A percentile compares a stretch with the other conserved stretches of the same genome.
Evolutionary conservation across 2,113 vertebrate species (phyloP).

Genomic region (Rhadina sibilatrix): DNA sequence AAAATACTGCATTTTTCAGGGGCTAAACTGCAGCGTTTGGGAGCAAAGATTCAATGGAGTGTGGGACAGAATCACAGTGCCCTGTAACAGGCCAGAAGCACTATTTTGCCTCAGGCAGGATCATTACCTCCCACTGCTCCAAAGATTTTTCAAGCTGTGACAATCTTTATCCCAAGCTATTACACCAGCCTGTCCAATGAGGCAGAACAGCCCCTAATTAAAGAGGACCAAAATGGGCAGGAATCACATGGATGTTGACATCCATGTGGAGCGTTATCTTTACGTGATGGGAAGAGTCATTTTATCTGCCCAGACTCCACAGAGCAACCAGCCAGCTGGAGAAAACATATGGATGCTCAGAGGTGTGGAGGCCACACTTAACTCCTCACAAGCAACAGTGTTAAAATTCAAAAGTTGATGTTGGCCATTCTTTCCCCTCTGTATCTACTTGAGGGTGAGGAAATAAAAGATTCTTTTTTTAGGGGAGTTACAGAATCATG

Average conservation of each 20-base stretch:
- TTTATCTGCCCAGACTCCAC: background rate
- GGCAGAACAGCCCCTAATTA: conserved; percentile 34
- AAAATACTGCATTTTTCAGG: conserved; percentile 17
- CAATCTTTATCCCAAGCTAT: conserved; percentile 33
- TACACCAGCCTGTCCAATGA: conserved; percentile 21
- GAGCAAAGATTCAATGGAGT: background rate
- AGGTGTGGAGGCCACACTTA: background rate
- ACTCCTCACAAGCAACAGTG: background rate
- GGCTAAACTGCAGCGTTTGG: background rate
- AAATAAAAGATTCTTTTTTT: background rate
- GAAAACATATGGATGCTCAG: background rate
- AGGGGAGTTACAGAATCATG: background rate
- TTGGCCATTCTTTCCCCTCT: background rate
- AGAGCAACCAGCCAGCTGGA: background rate
- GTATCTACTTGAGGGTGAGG: background rate
- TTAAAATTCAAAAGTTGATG: background rate
- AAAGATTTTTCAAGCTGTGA: conserved; percentile 31
- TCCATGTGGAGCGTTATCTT: background rate
- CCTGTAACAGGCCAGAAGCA: background rate
- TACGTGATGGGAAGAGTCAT: background rate
- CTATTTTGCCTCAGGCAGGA: background rate
- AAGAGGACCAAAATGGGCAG: conserved; percentile 12
- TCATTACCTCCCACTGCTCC: conserved; percentile 29
- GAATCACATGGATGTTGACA: background rate
- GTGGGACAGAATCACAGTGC: background rate